phyloP scores from a whole-genome alignment of 2,797 vertebrate species.

The Miichthys miiuy region DNA sequence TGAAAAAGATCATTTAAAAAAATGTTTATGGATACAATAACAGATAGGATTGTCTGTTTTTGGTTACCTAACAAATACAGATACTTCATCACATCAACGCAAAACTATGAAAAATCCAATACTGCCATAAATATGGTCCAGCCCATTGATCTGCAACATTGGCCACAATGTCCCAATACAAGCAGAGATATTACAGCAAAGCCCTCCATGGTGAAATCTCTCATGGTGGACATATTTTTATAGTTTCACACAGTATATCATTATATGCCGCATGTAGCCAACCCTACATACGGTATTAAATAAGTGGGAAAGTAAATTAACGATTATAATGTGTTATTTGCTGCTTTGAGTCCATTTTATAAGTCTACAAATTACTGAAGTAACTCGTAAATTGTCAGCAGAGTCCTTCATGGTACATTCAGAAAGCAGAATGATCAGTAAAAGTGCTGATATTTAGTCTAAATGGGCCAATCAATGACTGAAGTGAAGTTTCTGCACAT shows the following conservation, averaged over 20 bases:
- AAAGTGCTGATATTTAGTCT: constrained; percentile 51
- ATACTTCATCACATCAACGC: background rate
- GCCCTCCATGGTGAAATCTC: background rate
- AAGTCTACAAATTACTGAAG: constrained; percentile 16
- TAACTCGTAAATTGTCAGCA: constrained; percentile 26
- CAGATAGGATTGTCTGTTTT: background rate
- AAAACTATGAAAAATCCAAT: background rate
- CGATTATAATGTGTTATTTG: background rate
- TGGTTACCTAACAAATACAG: constrained; percentile 2
- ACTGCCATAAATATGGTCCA: background rate
- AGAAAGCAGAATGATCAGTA: constrained; percentile 36
- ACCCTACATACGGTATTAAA: background rate
- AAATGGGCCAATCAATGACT: constrained; percentile 46
- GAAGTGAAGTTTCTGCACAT: constrained; percentile 37
- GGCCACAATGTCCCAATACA: background rate
- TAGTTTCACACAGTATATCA: background rate
- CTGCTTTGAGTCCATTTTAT: constrained; percentile 25
- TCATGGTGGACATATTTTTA: background rate
- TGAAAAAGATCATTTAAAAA: background rate
- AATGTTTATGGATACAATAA: background rate
- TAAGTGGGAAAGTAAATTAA: background rate
- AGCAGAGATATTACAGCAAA: background rate
- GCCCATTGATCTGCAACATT: background rate
- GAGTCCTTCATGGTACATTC: constrained; percentile 33
- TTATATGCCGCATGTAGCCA: background rate